A percentile compares a stretch with the other conserved stretches of the same genome.
These are phyloP conservation scores for Prunella himalayana DNA, from an alignment of 2,113 vertebrate species.

Conservation along the genomic window DNA sequence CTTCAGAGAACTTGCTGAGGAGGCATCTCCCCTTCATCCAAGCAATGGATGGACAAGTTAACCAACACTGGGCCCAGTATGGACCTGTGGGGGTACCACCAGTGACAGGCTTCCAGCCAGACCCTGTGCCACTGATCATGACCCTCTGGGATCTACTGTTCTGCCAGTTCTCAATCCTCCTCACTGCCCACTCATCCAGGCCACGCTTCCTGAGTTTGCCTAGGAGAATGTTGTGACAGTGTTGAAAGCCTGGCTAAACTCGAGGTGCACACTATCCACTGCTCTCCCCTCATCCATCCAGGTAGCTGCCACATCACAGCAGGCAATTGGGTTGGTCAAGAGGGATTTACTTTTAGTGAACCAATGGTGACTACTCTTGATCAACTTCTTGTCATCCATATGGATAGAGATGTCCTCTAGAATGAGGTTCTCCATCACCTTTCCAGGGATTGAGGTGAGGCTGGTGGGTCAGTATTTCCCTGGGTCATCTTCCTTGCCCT, in stretches of 20 bases:
- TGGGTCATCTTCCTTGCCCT: background rate
- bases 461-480: background rate
- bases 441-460: background rate
- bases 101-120: background rate
- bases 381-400: background rate
- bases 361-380: background rate
- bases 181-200: background rate
- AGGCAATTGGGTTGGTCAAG: background rate
- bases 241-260: background rate
- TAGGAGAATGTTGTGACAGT: too few relatives aligned
- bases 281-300: background rate
- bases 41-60: too few relatives aligned
- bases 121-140: fast-evolving
- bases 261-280: too few relatives aligned
- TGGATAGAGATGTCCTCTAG: background rate
- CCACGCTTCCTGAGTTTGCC: background rate
- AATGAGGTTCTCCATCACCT: background rate
- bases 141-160: background rate
- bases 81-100: fast-evolving
- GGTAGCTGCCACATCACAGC: background rate
- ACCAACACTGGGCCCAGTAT: background rate
- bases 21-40: background rate
- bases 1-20: background rate
- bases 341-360: background rate
- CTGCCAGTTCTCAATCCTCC: background rate